Evolutionary conservation across 2,797 vertebrate genomes (phyloP).

Genomic region (Acipenser ruthenus): DNA sequence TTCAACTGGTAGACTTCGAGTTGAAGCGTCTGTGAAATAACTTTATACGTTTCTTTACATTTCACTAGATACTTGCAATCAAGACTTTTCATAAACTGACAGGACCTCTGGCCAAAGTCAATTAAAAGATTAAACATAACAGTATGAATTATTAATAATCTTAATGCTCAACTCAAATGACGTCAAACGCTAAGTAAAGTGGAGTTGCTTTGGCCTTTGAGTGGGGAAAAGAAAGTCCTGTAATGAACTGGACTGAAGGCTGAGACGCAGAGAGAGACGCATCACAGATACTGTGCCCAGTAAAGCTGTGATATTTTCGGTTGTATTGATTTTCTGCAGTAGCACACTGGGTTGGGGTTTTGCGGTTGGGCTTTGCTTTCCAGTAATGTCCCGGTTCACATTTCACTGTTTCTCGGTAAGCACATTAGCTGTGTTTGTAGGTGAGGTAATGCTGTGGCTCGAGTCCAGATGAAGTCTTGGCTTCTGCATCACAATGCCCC

Average conservation of each 20-base stretch:
- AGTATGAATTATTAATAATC: no score
- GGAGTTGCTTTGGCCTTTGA: no score
- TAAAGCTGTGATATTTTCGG: constrained; percentile 5
- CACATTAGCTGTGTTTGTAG: neutral
- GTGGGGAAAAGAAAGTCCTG: neutral
- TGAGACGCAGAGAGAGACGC: constrained; percentile 4
- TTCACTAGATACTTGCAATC: no score
- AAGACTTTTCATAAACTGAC: no score
- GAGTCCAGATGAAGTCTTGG: no score
- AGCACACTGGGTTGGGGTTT: constrained; percentile 9
- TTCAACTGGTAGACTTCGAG: no score
- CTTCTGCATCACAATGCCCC: no score
- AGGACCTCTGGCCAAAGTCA: no score
- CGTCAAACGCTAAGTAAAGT: neutral
- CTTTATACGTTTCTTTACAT: no score
- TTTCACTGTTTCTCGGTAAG: constrained; percentile 8
- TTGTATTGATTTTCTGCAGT: constrained; percentile 23
- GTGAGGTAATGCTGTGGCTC: neutral
- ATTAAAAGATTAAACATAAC: no score
- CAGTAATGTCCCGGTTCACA: constrained; percentile 1
- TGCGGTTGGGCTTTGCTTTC: constrained; percentile 10
- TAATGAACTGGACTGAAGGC: constrained; percentile 4
- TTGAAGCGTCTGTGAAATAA: no score
- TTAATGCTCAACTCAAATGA: no score
- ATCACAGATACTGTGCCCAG: constrained; percentile 18